A percentile compares a stretch with the other conserved stretches of the same genome.
phyloP scores from a whole-genome alignment of 2,888 invertebrate species.

The Euplexia lucipara region DNA sequence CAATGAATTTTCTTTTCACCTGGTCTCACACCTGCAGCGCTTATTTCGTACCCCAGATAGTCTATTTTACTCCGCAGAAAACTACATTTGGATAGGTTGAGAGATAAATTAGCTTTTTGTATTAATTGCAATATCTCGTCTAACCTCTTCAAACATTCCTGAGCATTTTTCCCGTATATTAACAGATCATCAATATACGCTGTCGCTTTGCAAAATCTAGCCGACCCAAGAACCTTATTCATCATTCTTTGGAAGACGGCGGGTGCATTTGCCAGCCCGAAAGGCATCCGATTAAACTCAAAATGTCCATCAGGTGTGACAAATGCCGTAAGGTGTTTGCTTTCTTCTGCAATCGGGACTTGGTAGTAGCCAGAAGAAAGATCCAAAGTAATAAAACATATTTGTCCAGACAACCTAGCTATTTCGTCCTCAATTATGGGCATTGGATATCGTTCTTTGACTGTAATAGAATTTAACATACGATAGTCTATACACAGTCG shows the following conservation, averaged over 20 bases:
- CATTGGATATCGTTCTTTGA: no score
- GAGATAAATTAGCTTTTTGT: neutral
- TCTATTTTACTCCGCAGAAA: neutral
- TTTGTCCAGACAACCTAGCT: no score
- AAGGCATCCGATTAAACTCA: neutral
- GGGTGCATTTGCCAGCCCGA: neutral
- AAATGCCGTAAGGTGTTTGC: neutral
- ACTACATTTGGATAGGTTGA: neutral
- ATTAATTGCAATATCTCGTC: neutral
- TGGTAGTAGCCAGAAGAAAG: no score
- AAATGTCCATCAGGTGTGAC: neutral
- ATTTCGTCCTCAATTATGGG: no score
- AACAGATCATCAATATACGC: neutral
- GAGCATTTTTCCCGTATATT: neutral
- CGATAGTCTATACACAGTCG: no score
- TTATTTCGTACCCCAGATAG: neutral
- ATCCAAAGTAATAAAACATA: no score
- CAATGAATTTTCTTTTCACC: slow-evolving; percentile 4
- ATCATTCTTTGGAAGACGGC: neutral
- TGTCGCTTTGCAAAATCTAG: neutral
- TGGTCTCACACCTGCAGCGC: neutral
- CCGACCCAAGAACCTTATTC: no score
- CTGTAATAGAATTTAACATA: no score
- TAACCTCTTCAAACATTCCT: neutral
- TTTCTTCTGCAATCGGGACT: neutral